Percentiles rank a stretch among this genome's conserved stretches.
Conservation (phyloP, 2,113 vertebrate species). For the Perca fluviatilis region DNA sequence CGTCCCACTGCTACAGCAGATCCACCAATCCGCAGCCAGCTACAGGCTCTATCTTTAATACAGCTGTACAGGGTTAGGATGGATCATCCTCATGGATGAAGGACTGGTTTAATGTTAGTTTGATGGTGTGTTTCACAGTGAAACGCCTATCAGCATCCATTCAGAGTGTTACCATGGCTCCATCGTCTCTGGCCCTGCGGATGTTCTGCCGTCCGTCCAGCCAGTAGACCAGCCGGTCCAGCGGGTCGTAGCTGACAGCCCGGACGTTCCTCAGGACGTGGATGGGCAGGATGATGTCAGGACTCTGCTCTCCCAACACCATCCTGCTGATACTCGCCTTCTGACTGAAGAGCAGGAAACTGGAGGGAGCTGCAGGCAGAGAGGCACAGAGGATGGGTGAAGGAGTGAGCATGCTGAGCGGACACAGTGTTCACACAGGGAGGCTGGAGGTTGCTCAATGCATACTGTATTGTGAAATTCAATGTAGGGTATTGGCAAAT, state of each 20-base stretch:
- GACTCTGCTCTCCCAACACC: slow-evolving; percentile 94
- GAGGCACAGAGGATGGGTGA: background rate
- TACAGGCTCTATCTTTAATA: background rate
- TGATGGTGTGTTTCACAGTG: background rate
- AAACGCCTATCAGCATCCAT: background rate
- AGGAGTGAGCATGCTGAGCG: background rate
- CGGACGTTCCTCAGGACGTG: slow-evolving; percentile 91
- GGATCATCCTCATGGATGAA: no score
- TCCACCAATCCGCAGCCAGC: background rate
- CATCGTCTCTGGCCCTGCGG: slow-evolving; percentile 91
- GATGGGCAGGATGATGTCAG: slow-evolving; percentile 94
- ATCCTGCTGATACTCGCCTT: slow-evolving; percentile 94
- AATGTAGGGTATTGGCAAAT: background rate
- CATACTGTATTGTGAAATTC: slow-evolving; percentile 25
- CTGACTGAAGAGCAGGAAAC: slow-evolving; percentile 96
- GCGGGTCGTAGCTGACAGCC: slow-evolving; percentile 91
- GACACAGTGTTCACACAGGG: background rate
- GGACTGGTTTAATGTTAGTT: background rate
- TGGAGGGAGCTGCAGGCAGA: slow-evolving; percentile 87
- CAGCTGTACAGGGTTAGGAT: background rate
- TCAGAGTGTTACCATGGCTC: slow-evolving; percentile 86
- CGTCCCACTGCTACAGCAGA: background rate
- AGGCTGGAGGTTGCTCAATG: slow-evolving; percentile 2
- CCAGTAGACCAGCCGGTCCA: slow-evolving; percentile 94
- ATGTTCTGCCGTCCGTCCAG: slow-evolving; percentile 94